A percentile compares a stretch with the other conserved stretches of the same genome.
phyloP scores from a whole-genome alignment of 2,113 vertebrate species.

The Verasper variegatus region DNA sequence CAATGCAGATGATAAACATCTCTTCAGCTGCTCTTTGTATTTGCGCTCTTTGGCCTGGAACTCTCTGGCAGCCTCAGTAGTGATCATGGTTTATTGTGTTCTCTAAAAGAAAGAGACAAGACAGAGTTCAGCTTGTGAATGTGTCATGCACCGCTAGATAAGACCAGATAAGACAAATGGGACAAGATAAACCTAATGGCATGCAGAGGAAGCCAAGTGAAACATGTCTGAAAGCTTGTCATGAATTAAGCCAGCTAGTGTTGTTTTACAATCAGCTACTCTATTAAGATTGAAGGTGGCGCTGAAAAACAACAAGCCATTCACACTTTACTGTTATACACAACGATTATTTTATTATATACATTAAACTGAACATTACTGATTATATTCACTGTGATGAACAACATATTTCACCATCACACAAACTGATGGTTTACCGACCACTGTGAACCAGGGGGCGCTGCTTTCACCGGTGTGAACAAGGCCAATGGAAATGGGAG shows the following conservation, averaged over 20 bases:
- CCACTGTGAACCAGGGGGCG: conserved; percentile 18
- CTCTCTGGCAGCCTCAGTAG: conserved; percentile 56
- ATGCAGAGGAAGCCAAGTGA: neutral
- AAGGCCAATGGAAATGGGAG: neutral
- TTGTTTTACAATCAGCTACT: no score
- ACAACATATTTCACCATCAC: neutral
- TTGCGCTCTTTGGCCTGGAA: conserved; percentile 71
- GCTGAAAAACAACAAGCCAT: no score
- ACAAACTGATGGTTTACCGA: neutral
- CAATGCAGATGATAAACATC: conserved; percentile 64
- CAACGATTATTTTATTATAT: no score
- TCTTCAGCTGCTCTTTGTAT: conserved; percentile 71
- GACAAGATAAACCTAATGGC: neutral
- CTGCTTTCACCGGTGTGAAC: conserved; percentile 26
- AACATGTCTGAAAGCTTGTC: neutral
- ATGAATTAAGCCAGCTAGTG: no score
- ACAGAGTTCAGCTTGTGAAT: neutral
- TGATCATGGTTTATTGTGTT: conserved; percentile 57
- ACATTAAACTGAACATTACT: neutral
- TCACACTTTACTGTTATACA: no score
- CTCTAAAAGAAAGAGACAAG: conserved; percentile 5
- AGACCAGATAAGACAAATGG: neutral
- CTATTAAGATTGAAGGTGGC: no score
- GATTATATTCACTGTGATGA: neutral
- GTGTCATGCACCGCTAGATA: neutral